Base-by-base conservation (phyloP, 2,113 vertebrate genomes). In the Alaudala cheleensis region DNA sequence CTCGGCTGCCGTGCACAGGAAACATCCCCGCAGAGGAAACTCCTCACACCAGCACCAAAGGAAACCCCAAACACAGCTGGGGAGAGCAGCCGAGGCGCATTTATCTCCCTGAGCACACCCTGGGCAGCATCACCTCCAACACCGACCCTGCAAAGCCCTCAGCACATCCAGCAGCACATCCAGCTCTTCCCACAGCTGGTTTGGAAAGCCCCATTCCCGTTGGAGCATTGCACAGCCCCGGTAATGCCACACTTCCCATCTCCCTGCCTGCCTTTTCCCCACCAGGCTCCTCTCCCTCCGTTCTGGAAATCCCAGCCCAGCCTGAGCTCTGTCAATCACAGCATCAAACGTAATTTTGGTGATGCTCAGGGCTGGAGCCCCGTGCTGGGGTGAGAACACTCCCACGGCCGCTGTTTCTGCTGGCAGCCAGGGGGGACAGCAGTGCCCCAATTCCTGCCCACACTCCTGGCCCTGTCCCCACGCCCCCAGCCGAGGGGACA, bases 151-250 rank as follows among this genome's bases (percentile, higher is more conserved):
- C 92, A 37, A 7, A 65, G 50, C 47, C 6, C 47, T 37, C 61
- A 23, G 31, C 33, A 34, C 57, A 25, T 24, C n/a, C 72, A 74
- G 71, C 70, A 34, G 33, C 72, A 58, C 54, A 47, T 0, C 6
- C 42, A 29, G 10, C 70, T 51, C 79, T 10, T 28, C 71, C 47
- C 74, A 21, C 44, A 23, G 11, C 25, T 2, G 6, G 5, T 61
- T 10, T 47, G 23, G 7, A 34, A 47, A 54, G 62, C 81, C 8
- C 12, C 44, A 5, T 4, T 28, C 8, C 53, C 3, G 0, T 0
- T 5, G 25, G 47, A 67, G 66, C 8, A 14, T 1, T 8, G 28
- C 58, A 10, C 4, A 40, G 4, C 58, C 45, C 65, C 12, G 49
- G 1, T 1, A 14, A 45, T 1, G 10, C 23, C 8, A 39, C 33